Percentiles rank a stretch among this genome's conserved stretches.
These are phyloP conservation scores for Mythimna ferrago DNA, from an alignment of 2,888 invertebrate genomes.

Conservation along the genomic window DNA sequence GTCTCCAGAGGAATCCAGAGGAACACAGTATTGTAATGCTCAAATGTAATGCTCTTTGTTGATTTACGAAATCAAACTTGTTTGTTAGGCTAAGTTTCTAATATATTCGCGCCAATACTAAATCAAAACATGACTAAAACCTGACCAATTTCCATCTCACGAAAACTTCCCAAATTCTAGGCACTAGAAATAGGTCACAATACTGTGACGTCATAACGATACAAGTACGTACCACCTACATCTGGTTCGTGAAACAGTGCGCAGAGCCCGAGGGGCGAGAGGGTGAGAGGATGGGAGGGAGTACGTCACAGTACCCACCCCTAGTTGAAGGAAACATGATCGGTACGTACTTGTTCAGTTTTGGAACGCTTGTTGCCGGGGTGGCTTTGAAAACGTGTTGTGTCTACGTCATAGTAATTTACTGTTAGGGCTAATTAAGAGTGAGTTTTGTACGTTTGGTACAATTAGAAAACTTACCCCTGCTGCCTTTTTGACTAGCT, in stretches of 20 bases:
- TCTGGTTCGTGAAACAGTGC: slow-evolving; percentile 35
- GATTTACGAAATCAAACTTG: too few species aligned
- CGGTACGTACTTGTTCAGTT: not conserved
- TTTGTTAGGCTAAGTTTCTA: too few species aligned
- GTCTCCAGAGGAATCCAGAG: too few species aligned
- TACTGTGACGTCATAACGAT: slow-evolving; percentile 49
- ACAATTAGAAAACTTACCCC: too few species aligned
- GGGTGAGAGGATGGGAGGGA: not conserved
- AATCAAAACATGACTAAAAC: not conserved
- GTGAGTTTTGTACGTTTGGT: not conserved
- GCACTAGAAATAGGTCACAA: slow-evolving; percentile 24
- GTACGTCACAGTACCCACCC: slow-evolving; percentile 48
- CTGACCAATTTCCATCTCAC: not conserved
- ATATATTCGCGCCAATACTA: too few species aligned
- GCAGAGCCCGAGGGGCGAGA: slow-evolving; percentile 21
- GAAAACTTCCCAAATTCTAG: not conserved
- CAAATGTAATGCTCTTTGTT: too few species aligned
- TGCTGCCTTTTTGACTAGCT: too few species aligned
- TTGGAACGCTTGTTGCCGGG: not conserved
- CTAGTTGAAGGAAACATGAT: not conserved
- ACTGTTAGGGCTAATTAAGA: not conserved
- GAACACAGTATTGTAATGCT: too few species aligned
- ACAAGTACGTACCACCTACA: not conserved
- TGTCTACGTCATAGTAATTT: not conserved
- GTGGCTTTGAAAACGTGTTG: not conserved